Base-by-base conservation (phyloP, 1,140 invertebrate species). In the Harpegnathos saltator region DNA sequence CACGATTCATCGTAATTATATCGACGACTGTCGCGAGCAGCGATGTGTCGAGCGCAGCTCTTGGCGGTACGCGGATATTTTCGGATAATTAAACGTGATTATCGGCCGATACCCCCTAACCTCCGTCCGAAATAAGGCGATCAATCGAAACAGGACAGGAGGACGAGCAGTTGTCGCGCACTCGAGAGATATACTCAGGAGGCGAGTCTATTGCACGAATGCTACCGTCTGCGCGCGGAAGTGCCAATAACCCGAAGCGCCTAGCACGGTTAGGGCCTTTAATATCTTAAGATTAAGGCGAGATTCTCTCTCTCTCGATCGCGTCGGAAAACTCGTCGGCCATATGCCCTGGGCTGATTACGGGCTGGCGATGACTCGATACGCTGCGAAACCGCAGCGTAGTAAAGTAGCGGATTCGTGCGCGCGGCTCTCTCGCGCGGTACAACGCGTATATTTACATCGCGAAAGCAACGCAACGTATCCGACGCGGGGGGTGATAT, bases 161-260 rank as follows among this genome's bases (percentile, higher is more conserved):
- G 44, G 15, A 15, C 15, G 24, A 1, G 15, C 26, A 52, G 38
- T 14, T 0, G 48, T 56, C 50, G 52, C 63, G 52, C 65, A 38
- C 22, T 69, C 15, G 38, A 56, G 26, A 48, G 1, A 33, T 33
- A 33, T 44, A 44, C 38, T n/a, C n/a, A n/a, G n/a, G n/a, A 77
- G 74, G 54, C 74, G 74, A 77, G 74, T 66, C 74, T 77, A 66
- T 58, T 58, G 22, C 58, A 29, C 19, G n/a, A n/a, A n/a, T n/a
- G 19, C 54, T 19, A 1, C 33, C 33, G 19, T 68, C 17, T 33
- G 65, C 22, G 75, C 63, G 52, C 52, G 52, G 38, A 69, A 69
- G 65, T 58, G 75, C 75, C 75, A 69, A 58, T 80, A 69, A 68
- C 33, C 52, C 63, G 52, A 50, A 52, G 19, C 61, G n/a, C 26